Evolutionary conservation across 2,888 invertebrate species (phyloP), one percentile per base, ranked within the genome.

Genomic region (Horisme vitalbata): DNA sequence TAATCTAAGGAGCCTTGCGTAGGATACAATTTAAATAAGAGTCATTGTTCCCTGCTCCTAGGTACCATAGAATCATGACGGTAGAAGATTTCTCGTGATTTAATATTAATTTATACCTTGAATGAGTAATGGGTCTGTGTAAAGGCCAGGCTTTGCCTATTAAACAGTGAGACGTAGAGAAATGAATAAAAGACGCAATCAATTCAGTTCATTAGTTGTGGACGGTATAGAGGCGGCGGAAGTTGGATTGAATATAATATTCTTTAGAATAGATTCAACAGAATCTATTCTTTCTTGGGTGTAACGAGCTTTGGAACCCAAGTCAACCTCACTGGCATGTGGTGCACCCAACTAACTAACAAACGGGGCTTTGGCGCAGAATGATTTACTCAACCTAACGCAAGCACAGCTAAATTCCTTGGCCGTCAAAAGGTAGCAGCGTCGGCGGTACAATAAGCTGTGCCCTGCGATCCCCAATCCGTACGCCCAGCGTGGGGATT

Each of bases 171-270:
- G 36, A 38, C 32, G 26, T 44, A 23, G 52, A 58, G 58, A 59
- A 59, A 63, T 63, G 57, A 68, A 67, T 69, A 57, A 65, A 63
- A 65, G 62, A 58, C 57, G 60, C 50, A 61, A 68, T 65, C 60
- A 59, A 57, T 63, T 61, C 54, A 28, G 48, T 62, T 63, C 61
- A 68, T 68, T 68, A 61, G 53, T 54, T 55, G 32, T 26, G 27
- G 30, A 41, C 30, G 4, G 33, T 47, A 49, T 44, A 45, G 20
- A 6, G 41, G 28, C 23, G 23, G 8, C 27, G 14, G 35, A 45
- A 36, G 34, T 34, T 39, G 23, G 6, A 6, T 28, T 34, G n/a
- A n/a, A n/a, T n/a, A n/a, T n/a, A n/a, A n/a, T n/a, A n/a, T n/a
- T n/a, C n/a, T n/a, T n/a, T n/a, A n/a, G n/a, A n/a, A n/a, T n/a